phyloP scores from a whole-genome alignment of 2,113 vertebrate genomes.

The Neolamprologus modestus region DNA sequence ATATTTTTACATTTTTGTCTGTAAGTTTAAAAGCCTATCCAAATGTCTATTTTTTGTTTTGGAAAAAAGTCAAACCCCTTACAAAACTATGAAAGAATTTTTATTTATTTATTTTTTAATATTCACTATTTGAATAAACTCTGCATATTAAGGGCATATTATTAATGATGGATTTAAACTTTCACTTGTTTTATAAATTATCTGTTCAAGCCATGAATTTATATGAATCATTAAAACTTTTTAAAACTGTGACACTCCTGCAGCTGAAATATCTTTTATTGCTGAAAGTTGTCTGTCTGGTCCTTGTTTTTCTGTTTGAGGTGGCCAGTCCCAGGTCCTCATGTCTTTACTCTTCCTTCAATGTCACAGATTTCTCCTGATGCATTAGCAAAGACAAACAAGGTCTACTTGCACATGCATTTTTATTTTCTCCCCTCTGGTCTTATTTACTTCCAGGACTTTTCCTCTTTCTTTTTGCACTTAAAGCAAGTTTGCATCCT shows the following conservation, averaged over 20 bases:
- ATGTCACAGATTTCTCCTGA: neutral
- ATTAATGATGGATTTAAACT: neutral
- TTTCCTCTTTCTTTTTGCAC: constrained; percentile 7
- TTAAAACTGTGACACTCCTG: neutral
- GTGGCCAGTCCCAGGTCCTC: neutral
- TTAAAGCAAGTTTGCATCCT: constrained; percentile 17
- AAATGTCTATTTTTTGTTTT: neutral
- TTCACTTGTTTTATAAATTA: neutral
- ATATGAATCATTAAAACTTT: neutral
- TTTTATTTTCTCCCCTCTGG: neutral
- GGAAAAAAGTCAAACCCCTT: neutral
- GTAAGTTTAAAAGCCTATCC: neutral
- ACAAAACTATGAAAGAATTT: neutral
- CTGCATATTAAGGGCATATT: neutral
- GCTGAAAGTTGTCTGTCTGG: neutral
- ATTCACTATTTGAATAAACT: neutral
- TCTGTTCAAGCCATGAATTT: neutral
- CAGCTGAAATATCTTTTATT: neutral
- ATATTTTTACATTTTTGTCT: neutral
- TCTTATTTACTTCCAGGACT: neutral
- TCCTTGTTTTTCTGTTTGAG: neutral
- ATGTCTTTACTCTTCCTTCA: neutral
- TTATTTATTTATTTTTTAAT: neutral
- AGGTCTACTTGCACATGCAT: neutral
- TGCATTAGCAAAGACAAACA: neutral